phyloP scores from a whole-genome alignment of 2,888 invertebrate genomes.

The Miltochrista miniata region DNA sequence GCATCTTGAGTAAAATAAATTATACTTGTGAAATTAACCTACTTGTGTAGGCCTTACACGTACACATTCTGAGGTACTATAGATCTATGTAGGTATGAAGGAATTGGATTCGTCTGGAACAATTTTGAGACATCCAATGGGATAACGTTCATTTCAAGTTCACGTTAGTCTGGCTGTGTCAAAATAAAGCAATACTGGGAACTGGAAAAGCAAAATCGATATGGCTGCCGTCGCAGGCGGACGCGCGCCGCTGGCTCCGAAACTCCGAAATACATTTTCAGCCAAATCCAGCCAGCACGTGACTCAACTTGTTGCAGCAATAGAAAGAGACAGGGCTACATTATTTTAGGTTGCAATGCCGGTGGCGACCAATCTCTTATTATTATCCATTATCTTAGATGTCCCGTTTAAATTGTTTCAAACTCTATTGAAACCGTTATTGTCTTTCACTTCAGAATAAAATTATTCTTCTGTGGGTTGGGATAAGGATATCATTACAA shows the following conservation, averaged over 20 bases:
- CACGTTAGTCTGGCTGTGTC: conserved; percentile 42
- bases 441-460: conserved; percentile 18
- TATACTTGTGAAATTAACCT: conserved; percentile 37
- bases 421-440: conserved; percentile 28
- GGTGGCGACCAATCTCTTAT: conserved; percentile 32
- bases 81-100: not conserved
- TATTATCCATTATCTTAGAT: conserved; percentile 38
- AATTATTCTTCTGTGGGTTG: conserved; percentile 1
- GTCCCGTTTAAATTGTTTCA: conserved; percentile 31
- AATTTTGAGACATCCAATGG: conserved; percentile 32
- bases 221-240: conserved; percentile 63
- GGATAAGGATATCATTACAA: too few relatives aligned
- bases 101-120: conserved; percentile 15
- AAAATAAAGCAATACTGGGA: conserved; percentile 66
- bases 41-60: conserved; percentile 42
- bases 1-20: conserved; percentile 38
- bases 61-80: conserved; percentile 36
- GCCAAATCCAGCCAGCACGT: conserved; percentile 74
- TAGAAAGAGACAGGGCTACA: conserved; percentile 46
- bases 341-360: conserved; percentile 40
- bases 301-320: conserved; percentile 80
- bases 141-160: conserved; percentile 31
- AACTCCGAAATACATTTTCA: conserved; percentile 71
- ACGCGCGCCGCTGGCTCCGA: conserved; percentile 72
- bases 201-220: conserved; percentile 71